Percentiles rank a stretch among this genome's conserved stretches.
Conservation (phyloP, 2,888 invertebrate genomes). For the Yponomeuta plumbellus region DNA sequence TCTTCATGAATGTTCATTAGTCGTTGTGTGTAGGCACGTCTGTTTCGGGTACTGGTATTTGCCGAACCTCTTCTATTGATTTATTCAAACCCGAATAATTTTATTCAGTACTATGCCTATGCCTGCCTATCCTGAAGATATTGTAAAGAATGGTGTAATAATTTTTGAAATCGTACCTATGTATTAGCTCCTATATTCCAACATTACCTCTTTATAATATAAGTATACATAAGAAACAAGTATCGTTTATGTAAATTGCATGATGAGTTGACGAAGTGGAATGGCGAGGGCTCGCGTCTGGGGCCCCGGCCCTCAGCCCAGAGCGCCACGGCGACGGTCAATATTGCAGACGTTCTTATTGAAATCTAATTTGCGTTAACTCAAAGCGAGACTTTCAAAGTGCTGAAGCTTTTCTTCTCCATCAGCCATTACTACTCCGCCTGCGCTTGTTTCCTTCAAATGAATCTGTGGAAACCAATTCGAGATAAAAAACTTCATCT, state of each 20-base stretch:
- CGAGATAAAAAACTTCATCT: not conserved
- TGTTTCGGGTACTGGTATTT: too few species aligned
- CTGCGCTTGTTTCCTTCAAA: constrained; percentile 25
- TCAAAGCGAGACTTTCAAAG: constrained; percentile 35
- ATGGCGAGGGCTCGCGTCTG: not conserved
- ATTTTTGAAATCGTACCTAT: too few species aligned
- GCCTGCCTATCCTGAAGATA: too few species aligned
- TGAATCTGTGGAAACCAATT: constrained; percentile 12
- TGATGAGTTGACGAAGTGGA: constrained; percentile 1
- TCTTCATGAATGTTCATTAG: too few species aligned
- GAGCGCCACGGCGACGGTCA: constrained; percentile 29
- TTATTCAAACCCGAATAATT: too few species aligned
- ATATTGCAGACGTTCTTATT: constrained; percentile 43
- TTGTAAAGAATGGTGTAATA: too few species aligned
- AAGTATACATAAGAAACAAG: too few species aligned
- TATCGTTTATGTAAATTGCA: not conserved
- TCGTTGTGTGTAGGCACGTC: too few species aligned
- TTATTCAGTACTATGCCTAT: too few species aligned
- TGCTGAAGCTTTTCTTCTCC: constrained; percentile 33
- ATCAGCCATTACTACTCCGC: constrained; percentile 23
- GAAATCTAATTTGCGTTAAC: constrained; percentile 50
- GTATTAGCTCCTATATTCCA: too few species aligned
- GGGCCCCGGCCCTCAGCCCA: not conserved
- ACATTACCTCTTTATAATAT: too few species aligned
- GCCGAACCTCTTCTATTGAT: too few species aligned